Base-by-base conservation (phyloP, 2,797 vertebrate genomes). In the Lerista edwardsae region DNA sequence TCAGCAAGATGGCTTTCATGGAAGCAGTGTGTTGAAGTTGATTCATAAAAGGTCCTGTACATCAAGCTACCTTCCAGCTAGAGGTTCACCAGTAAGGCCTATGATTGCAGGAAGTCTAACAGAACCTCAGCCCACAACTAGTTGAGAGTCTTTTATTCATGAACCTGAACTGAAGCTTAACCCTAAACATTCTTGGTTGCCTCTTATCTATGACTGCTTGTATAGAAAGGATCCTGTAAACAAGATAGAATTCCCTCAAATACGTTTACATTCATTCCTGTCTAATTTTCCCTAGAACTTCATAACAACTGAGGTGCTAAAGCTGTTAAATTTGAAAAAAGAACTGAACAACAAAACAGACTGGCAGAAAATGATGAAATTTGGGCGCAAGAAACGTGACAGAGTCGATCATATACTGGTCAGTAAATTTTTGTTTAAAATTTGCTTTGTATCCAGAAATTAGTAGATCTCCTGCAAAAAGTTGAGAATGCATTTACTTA, bases 321-420 rank as follows among this genome's bases (percentile, higher is more conserved):
- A 97, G 91, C 85, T 99, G 75, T 97, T 97, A 29, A 96, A 97
- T 91, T 95, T 99, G 86, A 96, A 94, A 90, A 98, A 98, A 82
- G 98, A 98, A 74, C 94, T 96, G 79, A 97, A 94, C 95, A 97
- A 98, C 91, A 99, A 98, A 96, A 98, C 97, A 14, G 98, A 99
- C 95, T 99, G 98, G 98, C 98, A 99, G 94, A 99, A 99, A 94
- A 99, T 98, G 98, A 97, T 99, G 87, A 99, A 99, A 95, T 99
- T 99, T 91, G 99, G 99, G 89, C 96, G 97, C 90, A 99, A 99
- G 95, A 99, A 99, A 92, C 96, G 98, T 79, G 99, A 99, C 95
- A 87, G 97, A 96, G 98, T 99, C 14, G 99, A 99, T 96, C 98
- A 99, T 89, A 98, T 99, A 90, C 93, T 99, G 97, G 98, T 99